phyloP scores from a whole-genome alignment of 2,113 vertebrate genomes.

The Brienomyrus longianalis region DNA sequence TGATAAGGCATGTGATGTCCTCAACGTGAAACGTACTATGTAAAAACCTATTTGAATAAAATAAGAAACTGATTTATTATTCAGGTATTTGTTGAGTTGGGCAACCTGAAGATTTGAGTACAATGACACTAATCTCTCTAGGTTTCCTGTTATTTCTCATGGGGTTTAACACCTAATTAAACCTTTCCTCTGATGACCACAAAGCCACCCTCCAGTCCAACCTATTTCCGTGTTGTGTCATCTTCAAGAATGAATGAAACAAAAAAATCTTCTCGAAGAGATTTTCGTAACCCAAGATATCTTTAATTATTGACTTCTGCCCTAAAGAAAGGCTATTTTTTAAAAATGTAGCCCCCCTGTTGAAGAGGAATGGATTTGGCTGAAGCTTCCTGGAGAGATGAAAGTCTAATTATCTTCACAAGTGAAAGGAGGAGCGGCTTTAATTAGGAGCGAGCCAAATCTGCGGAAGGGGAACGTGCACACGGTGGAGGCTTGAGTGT shows the following conservation, averaged over 20 bases:
- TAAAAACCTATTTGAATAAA: neutral
- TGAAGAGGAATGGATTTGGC: constrained; percentile 85
- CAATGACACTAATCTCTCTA: constrained; percentile 24
- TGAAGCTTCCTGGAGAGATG: constrained; percentile 88
- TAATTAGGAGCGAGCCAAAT: constrained; percentile 85
- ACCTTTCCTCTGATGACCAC: neutral
- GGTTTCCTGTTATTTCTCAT: constrained; percentile 33
- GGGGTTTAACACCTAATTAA: constrained; percentile 30
- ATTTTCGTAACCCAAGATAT: constrained; percentile 74
- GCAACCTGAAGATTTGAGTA: constrained; percentile 5
- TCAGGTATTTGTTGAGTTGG: constrained; percentile 31
- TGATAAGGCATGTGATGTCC: neutral
- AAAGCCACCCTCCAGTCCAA: constrained; percentile 4
- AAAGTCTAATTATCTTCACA: constrained; percentile 92
- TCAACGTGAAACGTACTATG: neutral
- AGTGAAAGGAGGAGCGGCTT: constrained; percentile 81
- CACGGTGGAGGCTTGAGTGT: constrained; percentile 73
- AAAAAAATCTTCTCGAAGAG: neutral
- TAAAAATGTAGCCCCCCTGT: constrained; percentile 82
- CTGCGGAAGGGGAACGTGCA: constrained; percentile 72
- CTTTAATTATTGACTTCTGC: constrained; percentile 85
- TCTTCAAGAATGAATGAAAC: neutral
- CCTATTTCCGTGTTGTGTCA: neutral
- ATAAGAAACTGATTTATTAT: neutral
- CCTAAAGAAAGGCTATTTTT: constrained; percentile 82